Evolutionary conservation across 2,113 vertebrate species (phyloP).

Genomic region (Zapus hudsonius): DNA sequence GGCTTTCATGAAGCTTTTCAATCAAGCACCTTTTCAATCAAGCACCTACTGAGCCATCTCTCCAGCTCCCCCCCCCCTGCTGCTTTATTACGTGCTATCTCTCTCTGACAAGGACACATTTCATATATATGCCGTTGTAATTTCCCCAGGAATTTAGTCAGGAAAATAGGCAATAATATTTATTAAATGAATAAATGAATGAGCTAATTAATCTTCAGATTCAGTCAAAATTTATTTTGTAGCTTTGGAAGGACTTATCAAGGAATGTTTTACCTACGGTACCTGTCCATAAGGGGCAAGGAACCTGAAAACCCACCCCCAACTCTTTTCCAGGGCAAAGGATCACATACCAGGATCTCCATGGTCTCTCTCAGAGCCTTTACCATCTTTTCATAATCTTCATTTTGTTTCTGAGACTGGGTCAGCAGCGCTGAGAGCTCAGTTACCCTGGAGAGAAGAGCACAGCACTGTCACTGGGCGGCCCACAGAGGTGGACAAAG

Average conservation of each 20-base stretch:
- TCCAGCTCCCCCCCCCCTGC: no score
- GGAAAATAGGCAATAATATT: background rate
- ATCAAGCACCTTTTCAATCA: no score
- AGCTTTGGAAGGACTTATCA: background rate
- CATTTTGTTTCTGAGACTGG: conserved; percentile 84
- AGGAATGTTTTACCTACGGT: background rate
- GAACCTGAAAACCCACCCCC: background rate
- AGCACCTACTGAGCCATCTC: no score
- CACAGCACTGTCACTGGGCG: conserved; percentile 2
- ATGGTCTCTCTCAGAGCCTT: conserved; percentile 80
- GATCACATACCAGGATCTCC: conserved; percentile 83
- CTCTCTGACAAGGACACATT: background rate
- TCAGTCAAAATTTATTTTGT: conserved; percentile 35
- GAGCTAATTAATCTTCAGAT: conserved; percentile 7
- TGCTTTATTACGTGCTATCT: no score
- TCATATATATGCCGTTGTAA: background rate
- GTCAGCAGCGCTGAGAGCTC: conserved; percentile 87
- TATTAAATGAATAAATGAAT: conserved; percentile 5
- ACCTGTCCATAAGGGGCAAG: conserved; percentile 3
- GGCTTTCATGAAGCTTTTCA: no score
- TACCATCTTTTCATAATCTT: conserved; percentile 87
- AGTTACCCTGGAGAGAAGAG: conserved; percentile 84
- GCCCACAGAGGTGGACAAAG: background rate
- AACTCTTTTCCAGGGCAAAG: conserved; percentile 54
- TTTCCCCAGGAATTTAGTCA: background rate